Base-by-base conservation (phyloP, 2,888 invertebrate species). In the Tipula helvola region DNA sequence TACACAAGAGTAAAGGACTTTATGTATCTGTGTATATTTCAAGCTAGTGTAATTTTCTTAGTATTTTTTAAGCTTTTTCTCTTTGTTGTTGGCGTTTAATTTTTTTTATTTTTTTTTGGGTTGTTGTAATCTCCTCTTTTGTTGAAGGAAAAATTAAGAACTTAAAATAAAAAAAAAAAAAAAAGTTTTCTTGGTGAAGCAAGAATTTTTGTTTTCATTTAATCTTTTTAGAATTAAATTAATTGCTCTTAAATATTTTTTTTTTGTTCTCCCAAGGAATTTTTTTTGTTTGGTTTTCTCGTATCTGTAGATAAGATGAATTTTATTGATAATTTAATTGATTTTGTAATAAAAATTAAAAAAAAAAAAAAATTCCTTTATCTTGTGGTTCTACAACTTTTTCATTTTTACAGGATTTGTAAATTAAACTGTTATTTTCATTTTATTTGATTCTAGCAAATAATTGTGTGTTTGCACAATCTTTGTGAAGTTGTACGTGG, bases 151-250 rank as follows among this genome's bases (percentile, higher is more conserved):
- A 71, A 71, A 71, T 71, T 71, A 71, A 71, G 71, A 71, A 28
- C 18, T 71, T 10, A 71, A 57, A 71, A 71, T 28, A 71, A 71
- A 71, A 28, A 28, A 28, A 28, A 28, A 28, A 71, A 71, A 52
- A 44, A 52, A 52, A 52, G n/a, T 71, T 71, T 71, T 71, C 71
- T 71, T 71, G 71, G 71, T 71, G 71, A 71, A 71, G 71, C 71
- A 71, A 71, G 71, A 71, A 71, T 71, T 71, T 71, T 71, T 71
- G 71, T 71, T 71, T 71, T 71, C 71, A 71, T 71, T 71, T 71
- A 71, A 71, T 71, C 71, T 71, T 71, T 71, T 71, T 71, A 71
- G 71, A 71, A 71, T 71, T 71, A 71, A 71, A 71, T 71, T 71
- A 71, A 71, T 71, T 71, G 71, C 71, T 71, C 71, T 71, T n/a